Evolutionary conservation across 2,113 vertebrate genomes (phyloP).

Genomic region (Polyodon spathula): DNA sequence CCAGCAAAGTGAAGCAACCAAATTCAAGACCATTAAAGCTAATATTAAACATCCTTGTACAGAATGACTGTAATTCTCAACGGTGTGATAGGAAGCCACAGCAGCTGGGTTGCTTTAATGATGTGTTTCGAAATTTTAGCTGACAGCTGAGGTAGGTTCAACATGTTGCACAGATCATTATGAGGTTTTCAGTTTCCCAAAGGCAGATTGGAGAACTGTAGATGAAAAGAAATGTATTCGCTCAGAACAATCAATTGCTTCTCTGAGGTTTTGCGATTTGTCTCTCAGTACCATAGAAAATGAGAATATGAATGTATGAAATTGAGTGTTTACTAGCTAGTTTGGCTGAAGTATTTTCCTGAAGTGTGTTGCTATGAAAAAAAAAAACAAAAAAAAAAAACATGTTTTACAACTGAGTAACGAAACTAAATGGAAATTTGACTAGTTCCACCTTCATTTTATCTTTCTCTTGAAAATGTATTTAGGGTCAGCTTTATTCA

Average conservation of each 20-base stretch:
- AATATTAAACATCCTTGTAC: neutral
- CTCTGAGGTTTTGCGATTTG: constrained; percentile 12
- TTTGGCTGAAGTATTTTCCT: neutral
- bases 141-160: constrained; percentile 21
- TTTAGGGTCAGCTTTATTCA: too few species aligned
- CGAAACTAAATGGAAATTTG: too few species aligned
- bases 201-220: constrained; percentile 9
- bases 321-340: constrained; percentile 22
- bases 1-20: neutral
- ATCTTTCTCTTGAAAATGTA: too few species aligned
- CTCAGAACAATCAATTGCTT: constrained; percentile 18
- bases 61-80: neutral
- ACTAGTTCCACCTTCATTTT: too few species aligned
- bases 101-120: constrained; percentile 10
- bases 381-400: neutral
- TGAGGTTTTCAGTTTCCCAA: constrained; percentile 22
- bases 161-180: constrained; percentile 19
- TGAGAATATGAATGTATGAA: constrained; percentile 12
- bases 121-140: constrained; percentile 26
- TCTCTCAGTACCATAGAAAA: constrained; percentile 7
- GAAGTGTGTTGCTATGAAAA: neutral
- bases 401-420: too few species aligned
- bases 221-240: constrained; percentile 20
- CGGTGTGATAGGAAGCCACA: constrained; percentile 4
- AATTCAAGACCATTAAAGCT: neutral